Base-by-base conservation (phyloP, 2,888 invertebrate genomes). In the Acanthosepion lycidas region DNA sequence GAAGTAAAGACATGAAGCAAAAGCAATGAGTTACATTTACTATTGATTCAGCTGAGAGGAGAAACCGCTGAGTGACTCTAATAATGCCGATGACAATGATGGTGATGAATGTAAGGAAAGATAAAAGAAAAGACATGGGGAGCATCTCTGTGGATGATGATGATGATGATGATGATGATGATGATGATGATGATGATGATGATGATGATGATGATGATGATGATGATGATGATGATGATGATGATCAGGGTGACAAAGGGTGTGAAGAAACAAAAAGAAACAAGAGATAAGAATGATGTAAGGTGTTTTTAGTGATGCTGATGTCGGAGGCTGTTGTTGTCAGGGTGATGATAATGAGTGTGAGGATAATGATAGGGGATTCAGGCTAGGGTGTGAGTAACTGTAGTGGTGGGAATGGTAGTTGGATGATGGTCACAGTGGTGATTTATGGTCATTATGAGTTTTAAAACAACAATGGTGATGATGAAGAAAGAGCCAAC, bases 21-120 rank as follows among this genome's bases (percentile, higher is more conserved):
- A n/a, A 33, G 78, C 78, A 78, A 78, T 78, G 78, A 78, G 78
- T n/a, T 78, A 78, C n/a, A 33, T 78, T 78, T 78, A 18, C n/a
- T 78, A 78, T 78, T 33, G 78, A 78, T 78, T 78, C 78, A 33
- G 78, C 78, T n/a, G 78, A 78, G n/a, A n/a, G 78, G 78, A 78
- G 78, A 78, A 78, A 15, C 78, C n/a, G 78, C 78, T 33, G 33
- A 78, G n/a, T 33, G 78, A 78, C 78, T 78, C 78, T 5, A 15
- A 33, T 33, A 15, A n/a, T 33, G 78, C n/a, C 78, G 78, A 78
- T n/a, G n/a, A 78, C n/a, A 33, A 78, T 78, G 78, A 59, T n/a
- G n/a, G n/a, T 59, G 23, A 59, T 23, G 6, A 20, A 23, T 23
- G 59, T 3, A 23, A 6, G 59, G 59, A 59, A 59, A 59, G 23